phyloP scores from a whole-genome alignment of 2,888 invertebrate genomes.

The Stramonita haemastoma region DNA sequence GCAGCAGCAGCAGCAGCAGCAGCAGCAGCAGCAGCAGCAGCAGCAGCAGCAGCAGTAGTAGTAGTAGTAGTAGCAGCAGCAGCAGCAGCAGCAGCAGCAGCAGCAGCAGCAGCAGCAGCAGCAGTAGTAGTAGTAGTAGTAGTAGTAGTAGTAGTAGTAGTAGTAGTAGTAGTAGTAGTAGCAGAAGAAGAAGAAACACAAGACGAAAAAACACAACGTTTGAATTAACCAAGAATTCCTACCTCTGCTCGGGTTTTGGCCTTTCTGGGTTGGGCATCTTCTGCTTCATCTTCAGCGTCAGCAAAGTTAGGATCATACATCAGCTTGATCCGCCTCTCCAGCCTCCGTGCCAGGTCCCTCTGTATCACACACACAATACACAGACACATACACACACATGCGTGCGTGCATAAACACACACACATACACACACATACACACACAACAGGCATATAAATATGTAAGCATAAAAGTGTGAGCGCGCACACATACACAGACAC shows the following conservation, averaged over 20 bases:
- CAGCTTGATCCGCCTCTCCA: constrained; percentile 32
- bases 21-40: no score
- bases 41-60: no score
- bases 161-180: no score
- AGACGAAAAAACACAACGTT: neutral
- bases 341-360: constrained; percentile 33
- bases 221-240: neutral
- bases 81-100: no score
- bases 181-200: no score
- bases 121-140: no score
- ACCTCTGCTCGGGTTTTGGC: neutral
- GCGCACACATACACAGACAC: neutral
- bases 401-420: neutral
- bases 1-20: no score
- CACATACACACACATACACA: constrained; percentile 27
- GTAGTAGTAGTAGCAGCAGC: no score
- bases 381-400: constrained; percentile 9
- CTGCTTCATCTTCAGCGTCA: constrained; percentile 17
- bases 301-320: constrained; percentile 29
- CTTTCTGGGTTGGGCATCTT: neutral
- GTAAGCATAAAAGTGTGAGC: neutral
- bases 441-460: neutral
- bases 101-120: no score
- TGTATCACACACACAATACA: neutral
- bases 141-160: no score